These are phyloP conservation scores for Semnornis frantzii DNA, from an alignment of 2,113 vertebrate genomes.

Conservation along the genomic window DNA sequence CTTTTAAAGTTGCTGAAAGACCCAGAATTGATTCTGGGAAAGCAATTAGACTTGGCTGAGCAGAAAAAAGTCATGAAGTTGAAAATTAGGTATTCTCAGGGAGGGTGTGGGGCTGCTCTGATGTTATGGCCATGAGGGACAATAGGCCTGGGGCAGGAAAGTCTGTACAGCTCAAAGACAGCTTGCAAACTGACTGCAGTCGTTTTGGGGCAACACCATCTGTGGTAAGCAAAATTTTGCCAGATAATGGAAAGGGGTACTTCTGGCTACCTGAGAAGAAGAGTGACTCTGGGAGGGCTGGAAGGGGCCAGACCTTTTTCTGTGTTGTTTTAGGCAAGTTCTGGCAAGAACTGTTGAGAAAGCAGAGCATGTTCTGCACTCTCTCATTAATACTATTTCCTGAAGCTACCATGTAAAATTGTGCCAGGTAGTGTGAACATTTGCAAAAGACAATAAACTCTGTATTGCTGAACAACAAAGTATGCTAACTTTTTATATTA, in stretches of 20 bases:
- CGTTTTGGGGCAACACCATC: neutral
- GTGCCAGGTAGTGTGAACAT: neutral
- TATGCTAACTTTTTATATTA: fast-evolving
- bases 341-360: too few species aligned
- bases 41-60: neutral
- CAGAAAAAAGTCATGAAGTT: neutral
- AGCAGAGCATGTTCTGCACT: too few species aligned
- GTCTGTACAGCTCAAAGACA: neutral
- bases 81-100: neutral
- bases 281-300: too few species aligned
- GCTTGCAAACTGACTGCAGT: neutral
- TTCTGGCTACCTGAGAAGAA: too few species aligned
- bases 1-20: constrained; percentile 31
- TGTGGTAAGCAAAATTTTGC: neutral
- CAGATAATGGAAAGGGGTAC: too few species aligned
- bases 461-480: neutral
- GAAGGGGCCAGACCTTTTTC: too few species aligned
- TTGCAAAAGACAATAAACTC: neutral
- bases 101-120: neutral
- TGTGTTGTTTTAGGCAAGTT: too few species aligned
- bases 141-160: neutral
- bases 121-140: neutral
- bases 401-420: too few species aligned
- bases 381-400: too few species aligned
- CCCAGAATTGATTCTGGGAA: neutral